Evolutionary conservation across 92 coral and sea anemone genomes (phyloP).

Genomic region (Palythoa heliodiscus): DNA sequence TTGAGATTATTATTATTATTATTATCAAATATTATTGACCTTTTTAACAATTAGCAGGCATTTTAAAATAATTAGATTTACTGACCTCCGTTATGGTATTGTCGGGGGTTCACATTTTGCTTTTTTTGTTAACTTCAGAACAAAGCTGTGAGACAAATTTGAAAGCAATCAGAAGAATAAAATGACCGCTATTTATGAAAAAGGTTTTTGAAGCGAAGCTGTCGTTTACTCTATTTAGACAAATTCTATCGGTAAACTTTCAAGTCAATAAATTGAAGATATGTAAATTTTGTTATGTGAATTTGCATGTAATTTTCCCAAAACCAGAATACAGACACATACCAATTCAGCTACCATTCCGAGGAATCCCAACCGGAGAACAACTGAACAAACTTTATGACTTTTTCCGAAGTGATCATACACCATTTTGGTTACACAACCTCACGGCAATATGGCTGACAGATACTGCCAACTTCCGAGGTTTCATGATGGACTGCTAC

Average conservation of each 20-base stretch:
- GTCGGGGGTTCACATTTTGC: too few species aligned
- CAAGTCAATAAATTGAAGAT: background rate
- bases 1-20: too few species aligned
- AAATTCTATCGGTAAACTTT: background rate
- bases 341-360: slow-evolving; percentile 28
- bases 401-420: slow-evolving; percentile 69
- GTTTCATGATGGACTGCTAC: slow-evolving; percentile 69
- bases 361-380: slow-evolving; percentile 4
- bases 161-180: too few species aligned
- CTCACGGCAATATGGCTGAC: slow-evolving; percentile 61
- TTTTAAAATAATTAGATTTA: too few species aligned
- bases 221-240: too few species aligned
- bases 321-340: slow-evolving; percentile 29
- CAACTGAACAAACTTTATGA: background rate
- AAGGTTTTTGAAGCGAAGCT: too few species aligned
- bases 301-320: background rate
- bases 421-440: slow-evolving; percentile 45
- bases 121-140: too few species aligned
- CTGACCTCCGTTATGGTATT: too few species aligned
- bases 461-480: slow-evolving; percentile 77
- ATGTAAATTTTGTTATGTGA: background rate
- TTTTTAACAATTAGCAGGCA: too few species aligned
- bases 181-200: too few species aligned
- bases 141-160: too few species aligned
- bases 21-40: too few species aligned